phyloP scores from a whole-genome alignment of 2,113 vertebrate genomes.

The Pogona vitticeps region DNA sequence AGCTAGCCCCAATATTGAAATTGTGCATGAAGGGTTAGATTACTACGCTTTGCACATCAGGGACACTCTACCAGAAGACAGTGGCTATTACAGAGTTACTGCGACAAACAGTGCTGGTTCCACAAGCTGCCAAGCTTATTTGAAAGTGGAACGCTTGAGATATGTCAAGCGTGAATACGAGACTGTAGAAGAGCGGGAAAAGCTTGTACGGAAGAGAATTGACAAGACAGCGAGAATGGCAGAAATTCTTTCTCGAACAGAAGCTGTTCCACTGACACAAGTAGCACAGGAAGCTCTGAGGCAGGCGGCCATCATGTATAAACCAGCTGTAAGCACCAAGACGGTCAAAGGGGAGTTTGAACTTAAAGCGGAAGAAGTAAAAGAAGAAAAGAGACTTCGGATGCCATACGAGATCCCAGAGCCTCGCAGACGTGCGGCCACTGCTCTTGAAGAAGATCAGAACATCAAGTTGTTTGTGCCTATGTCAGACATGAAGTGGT shows the following conservation, averaged over 20 bases:
- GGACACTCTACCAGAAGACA: conserved; percentile 93
- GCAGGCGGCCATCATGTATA: conserved; percentile 92
- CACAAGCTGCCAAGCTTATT: conserved; percentile 92
- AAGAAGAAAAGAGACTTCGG: conserved; percentile 89
- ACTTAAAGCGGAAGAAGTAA: conserved; percentile 86
- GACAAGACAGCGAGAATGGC: conserved; percentile 93
- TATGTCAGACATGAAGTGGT: conserved; percentile 98
- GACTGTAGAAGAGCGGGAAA: conserved; percentile 81
- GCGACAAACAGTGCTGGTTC: conserved; percentile 97
- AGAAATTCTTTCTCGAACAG: conserved; percentile 88
- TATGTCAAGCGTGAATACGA: conserved; percentile 91
- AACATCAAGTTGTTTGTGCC: conserved; percentile 93
- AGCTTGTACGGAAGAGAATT: conserved; percentile 80
- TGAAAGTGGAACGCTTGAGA: conserved; percentile 88
- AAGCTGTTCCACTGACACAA: conserved; percentile 85
- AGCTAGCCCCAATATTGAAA: conserved; percentile 91
- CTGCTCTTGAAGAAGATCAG: conserved; percentile 87
- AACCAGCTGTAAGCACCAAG: conserved; percentile 91
- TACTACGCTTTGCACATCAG: conserved; percentile 93
- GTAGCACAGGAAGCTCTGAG: conserved; percentile 90
- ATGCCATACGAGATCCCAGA: conserved; percentile 94
- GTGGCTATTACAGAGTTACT: conserved; percentile 93
- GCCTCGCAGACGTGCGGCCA: conserved; percentile 79
- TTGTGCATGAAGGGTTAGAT: conserved; percentile 95
- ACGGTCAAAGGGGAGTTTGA: conserved; percentile 90